A percentile compares a stretch with the other conserved stretches of the same genome.
Evolutionary conservation across 2,797 vertebrate genomes (phyloP).

Genomic region (Gila robusta): DNA sequence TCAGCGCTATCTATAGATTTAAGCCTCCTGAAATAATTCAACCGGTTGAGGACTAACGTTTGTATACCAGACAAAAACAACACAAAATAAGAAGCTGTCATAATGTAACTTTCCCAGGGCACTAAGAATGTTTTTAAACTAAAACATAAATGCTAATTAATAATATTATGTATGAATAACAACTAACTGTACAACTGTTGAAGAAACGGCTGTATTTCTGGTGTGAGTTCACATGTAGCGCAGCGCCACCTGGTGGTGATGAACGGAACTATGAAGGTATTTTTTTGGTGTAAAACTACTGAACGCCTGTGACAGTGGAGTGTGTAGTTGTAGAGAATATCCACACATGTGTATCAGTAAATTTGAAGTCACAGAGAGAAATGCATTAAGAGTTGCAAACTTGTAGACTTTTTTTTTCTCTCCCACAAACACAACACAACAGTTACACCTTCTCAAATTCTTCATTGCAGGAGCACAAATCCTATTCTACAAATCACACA

Average conservation of each 20-base stretch:
- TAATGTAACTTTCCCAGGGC: too few relatives aligned
- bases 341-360: too few relatives aligned
- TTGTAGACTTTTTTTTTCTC: too few relatives aligned
- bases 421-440: too few relatives aligned
- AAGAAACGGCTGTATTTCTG: neutral
- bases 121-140: neutral
- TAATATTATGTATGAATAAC: neutral
- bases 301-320: too few relatives aligned
- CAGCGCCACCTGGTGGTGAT: neutral
- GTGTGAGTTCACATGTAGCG: neutral
- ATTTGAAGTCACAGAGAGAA: too few relatives aligned
- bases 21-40: neutral
- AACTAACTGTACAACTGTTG: neutral
- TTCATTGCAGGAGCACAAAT: too few relatives aligned
- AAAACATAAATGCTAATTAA: neutral
- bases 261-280: neutral
- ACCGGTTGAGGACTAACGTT: neutral
- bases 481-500: too few relatives aligned
- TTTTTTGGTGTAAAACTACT: too few relatives aligned
- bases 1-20: neutral
- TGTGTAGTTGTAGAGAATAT: too few relatives aligned
- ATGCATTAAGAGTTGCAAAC: too few relatives aligned
- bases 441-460: too few relatives aligned
- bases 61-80: neutral
- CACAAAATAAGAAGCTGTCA: neutral